These are phyloP conservation scores for Polyommatus iphigenia DNA, from an alignment of 2,888 invertebrate genomes.

Conservation along the genomic window DNA sequence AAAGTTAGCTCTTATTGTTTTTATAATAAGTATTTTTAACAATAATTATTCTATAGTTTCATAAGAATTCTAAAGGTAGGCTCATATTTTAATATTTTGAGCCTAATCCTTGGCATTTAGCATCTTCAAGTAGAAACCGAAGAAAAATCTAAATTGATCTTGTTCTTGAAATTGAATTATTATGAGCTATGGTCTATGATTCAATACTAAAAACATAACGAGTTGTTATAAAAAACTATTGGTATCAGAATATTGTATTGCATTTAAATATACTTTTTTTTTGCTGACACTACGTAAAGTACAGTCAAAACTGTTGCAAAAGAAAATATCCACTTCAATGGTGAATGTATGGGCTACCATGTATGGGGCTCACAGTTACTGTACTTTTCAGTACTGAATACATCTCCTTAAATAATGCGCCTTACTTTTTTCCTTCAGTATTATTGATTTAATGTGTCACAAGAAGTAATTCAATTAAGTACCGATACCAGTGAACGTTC, in stretches of 20 bases:
- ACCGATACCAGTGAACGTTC: background rate
- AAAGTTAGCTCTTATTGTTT: too few relatives aligned
- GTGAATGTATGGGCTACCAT: conserved; percentile 39
- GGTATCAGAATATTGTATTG: background rate
- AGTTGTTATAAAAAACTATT: too few relatives aligned
- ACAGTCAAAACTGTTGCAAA: conserved; percentile 37
- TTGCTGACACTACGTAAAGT: conserved; percentile 36
- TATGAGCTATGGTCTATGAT: too few relatives aligned
- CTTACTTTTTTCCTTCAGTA: background rate
- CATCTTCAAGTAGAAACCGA: too few relatives aligned
- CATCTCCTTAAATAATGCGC: background rate
- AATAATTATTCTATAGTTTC: too few relatives aligned
- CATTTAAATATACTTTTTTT: conserved; percentile 19
- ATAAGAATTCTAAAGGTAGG: too few relatives aligned
- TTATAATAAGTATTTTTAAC: too few relatives aligned
- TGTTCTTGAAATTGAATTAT: too few relatives aligned
- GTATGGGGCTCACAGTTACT: conserved; percentile 40
- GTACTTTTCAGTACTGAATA: conserved; percentile 13
- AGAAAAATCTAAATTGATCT: too few relatives aligned
- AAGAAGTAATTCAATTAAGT: background rate
- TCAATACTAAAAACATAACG: too few relatives aligned
- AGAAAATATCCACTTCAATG: conserved; percentile 45
- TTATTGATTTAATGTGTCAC: background rate
- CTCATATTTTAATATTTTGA: too few relatives aligned
- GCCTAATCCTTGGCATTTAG: too few relatives aligned